Base-by-base conservation (phyloP, 2,113 vertebrate genomes). In the Triplophysa tibetana region DNA sequence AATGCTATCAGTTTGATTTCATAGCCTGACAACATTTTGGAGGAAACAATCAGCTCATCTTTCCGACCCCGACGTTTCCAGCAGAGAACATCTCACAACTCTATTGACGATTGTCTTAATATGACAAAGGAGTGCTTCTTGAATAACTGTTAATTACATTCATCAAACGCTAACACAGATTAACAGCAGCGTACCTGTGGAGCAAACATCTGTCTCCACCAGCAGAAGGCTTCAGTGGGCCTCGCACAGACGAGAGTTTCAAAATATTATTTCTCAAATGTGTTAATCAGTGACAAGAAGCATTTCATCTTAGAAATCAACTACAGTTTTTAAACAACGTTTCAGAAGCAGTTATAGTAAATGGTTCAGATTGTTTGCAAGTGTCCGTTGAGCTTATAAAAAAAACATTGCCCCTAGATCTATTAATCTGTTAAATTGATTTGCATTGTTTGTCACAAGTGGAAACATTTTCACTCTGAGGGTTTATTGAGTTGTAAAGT, bases 111-210 rank as follows among this genome's bases (percentile, higher is more conserved):
- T 73, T 60, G 41, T 73, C 70, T 23, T 61, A 73, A 41, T 38
- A 73, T 21, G 29, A 73, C 70, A 60, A 73, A 73, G 38, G 54
- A 73, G 54, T 60, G 23, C 3, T 33, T 60, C 29, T 73, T 60
- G 54, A 21, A 73, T 61, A 58, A 41, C 52, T 43, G 56, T 75
- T 74, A 63, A 75, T 63, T 75, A 63, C 41, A 75, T 75, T 24
- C 58, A 63, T 73, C 70, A 73, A 38, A 9, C 11, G 70, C 70
- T 73, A 73, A 61, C 21, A 4, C 54, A 73, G 54, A 73, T 73
- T 43, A 61, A 56, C 70, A 41, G 26, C 58, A 73, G 54, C 13
- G 2, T 61, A 60, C 54, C n/a, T 73, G 70, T 73, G 70, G 54
- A 61, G 54, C n/a, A 43, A 73, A 61, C 70, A 73, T n/a, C 54